Evolutionary conservation across 2,888 invertebrate genomes (phyloP), one percentile per base, ranked within the genome.

Genomic region (Apotomis betuletana): DNA sequence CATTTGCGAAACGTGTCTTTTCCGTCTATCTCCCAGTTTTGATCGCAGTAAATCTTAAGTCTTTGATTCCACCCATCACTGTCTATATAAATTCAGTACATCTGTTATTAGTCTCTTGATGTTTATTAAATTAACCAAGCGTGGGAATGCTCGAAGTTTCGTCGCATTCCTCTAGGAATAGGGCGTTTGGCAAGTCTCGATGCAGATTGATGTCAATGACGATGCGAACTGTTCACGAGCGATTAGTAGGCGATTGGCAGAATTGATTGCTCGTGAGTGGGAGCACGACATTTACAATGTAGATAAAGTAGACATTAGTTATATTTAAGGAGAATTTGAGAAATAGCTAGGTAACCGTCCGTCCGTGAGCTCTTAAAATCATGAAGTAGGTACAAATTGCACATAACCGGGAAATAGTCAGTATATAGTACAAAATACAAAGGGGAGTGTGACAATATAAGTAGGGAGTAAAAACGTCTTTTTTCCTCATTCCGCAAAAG

Each of bases 131-230:
- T 65, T 55, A 59, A 59, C 59, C 44, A 27, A 57, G 51, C 55
- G 57, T 57, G 57, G 57, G 36, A 57, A 65, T 15, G 38, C 12
- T 3, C 5, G 13, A 15, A 27, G 27, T 67, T 8, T 9, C 38
- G 46, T 46, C 41, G 55, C 60, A 70, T 67, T 70, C 67, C 69
- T 13, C 70, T 49, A 65, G 52, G 70, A 70, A 70, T 70, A 64
- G 75, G 59, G 65, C 67, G 72, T 77, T 83, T 83, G 84, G 83
- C 83, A 83, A 77, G 69, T 46, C 76, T 79, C 76, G 75, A 77
- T 70, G 76, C 59, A 68, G 54, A 68, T 68, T 61, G 54, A 68
- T 67, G 67, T 60, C 60, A 68, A 61, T 68, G 60, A 44, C 60
- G 51, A 52, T 41, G 27, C 38, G 41, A 13, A 41, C 36, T 27